These are phyloP conservation scores for Plusia festucae DNA, from an alignment of 2,888 invertebrate species.

Conservation along the genomic window DNA sequence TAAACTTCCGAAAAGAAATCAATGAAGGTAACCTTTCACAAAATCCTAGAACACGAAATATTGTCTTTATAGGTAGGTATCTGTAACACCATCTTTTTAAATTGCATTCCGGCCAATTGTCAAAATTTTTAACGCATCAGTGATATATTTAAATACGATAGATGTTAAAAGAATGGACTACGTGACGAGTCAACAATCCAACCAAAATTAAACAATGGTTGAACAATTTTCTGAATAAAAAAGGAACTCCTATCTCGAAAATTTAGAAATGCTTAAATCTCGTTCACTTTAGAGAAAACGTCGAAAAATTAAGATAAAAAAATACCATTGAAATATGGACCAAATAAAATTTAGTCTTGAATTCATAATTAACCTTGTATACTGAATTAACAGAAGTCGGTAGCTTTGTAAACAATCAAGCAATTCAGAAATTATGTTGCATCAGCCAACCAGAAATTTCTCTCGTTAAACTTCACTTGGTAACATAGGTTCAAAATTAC, in stretches of 20 bases:
- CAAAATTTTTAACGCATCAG: conserved; percentile 34
- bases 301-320: not conserved
- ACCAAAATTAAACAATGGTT: conserved; percentile 35
- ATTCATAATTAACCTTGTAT: conserved; percentile 3
- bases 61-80: too few species aligned
- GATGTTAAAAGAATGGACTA: conserved; percentile 35
- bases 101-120: conserved; percentile 20
- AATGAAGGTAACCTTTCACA: not conserved
- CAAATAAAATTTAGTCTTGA: not conserved
- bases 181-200: conserved; percentile 29
- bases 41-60: not conserved
- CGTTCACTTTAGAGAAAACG: not conserved
- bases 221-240: conserved; percentile 29
- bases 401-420: conserved; percentile 38
- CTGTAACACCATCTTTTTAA: conserved; percentile 15
- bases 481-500: conserved; percentile 23
- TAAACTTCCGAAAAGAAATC: conserved; percentile 7
- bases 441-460: conserved; percentile 46
- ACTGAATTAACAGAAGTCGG: conserved; percentile 8
- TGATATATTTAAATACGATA: conserved; percentile 28
- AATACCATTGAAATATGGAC: not conserved
- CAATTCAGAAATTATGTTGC: conserved; percentile 39
- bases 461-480: conserved; percentile 19
- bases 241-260: conserved; percentile 21
- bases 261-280: conserved; percentile 16